These are phyloP conservation scores for Sarcophaga bullata DNA, from an alignment of 1,140 invertebrate genomes.

Conservation along the genomic window DNA sequence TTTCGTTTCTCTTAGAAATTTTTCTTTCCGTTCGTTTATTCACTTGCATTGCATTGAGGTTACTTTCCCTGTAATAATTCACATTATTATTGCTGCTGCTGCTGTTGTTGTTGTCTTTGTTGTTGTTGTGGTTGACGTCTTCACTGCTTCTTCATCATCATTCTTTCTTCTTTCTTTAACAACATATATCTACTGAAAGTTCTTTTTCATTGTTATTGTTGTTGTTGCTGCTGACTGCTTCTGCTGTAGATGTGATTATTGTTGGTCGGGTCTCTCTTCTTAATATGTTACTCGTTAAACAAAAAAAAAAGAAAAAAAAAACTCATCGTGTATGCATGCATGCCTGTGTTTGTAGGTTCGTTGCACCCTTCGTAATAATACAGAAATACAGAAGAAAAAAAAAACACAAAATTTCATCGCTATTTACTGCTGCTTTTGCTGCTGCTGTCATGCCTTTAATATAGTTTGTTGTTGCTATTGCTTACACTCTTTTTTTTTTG, in stretches of 20 bases:
- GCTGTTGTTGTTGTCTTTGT: not conserved
- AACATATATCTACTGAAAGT: conserved; percentile 2
- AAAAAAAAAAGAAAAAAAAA: no score
- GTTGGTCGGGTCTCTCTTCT: no score
- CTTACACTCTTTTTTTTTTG: conserved; percentile 7
- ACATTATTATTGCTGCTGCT: not conserved
- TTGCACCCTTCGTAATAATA: conserved; percentile 1
- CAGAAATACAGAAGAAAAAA: no score
- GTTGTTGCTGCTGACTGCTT: not conserved
- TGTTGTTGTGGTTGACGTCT: no score
- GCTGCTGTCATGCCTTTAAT: conserved; percentile 32
- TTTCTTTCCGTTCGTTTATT: not conserved
- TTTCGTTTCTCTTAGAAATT: no score
- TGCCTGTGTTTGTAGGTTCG: conserved; percentile 31
- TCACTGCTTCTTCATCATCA: no score
- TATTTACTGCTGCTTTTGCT: conserved; percentile 42
- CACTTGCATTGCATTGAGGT: not conserved
- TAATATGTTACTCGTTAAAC: no score
- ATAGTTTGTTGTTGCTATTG: conserved; percentile 17
- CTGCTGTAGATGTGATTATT: not conserved
- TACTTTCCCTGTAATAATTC: conserved; percentile 8
- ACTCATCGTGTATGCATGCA: not conserved
- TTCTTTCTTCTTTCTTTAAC: not conserved
- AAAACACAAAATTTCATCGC: conserved; percentile 26
- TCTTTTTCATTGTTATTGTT: not conserved